Base-by-base conservation (phyloP, 1,140 invertebrate species). In the Drosophila saltans region DNA sequence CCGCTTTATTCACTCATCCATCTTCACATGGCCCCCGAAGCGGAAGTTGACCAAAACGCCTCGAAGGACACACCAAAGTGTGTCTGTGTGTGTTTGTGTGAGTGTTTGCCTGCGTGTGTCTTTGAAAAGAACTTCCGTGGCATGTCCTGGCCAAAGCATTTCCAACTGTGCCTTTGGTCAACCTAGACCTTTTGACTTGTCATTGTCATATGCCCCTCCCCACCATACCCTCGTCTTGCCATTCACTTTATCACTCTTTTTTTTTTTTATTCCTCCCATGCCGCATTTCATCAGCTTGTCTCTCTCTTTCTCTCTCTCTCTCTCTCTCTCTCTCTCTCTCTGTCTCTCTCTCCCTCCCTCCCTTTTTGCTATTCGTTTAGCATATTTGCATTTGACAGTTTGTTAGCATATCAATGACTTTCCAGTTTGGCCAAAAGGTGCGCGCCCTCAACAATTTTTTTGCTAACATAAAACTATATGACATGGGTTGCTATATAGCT, bases 321-420 rank as follows among this genome's bases (percentile, higher is more conserved):
- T 5, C 33, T 4, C 6, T 36, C 33, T 36, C 33, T 5, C 33
- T 1, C 28, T 30, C 28, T 63, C n/a, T n/a, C n/a, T n/a, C n/a
- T 36, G 1, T 6, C 6, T 36, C 33, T 21, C 1, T 39, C 26
- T 6, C 40, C 5, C 9, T 36, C 36, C 1, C 24, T 8, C 36
- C 40, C 30, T 67, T 21, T 61, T 57, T 48, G 41, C 45, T 6
- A 48, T 24, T 7, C 3, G 33, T 36, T 36, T 36, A 62, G 70
- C 66, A 81, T 69, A 86, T 85, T 85, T 86, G 79, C 82, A 79
- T 86, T 76, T 76, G 75, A 69, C 82, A 73, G 66, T 78, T 75
- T 78, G 78, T 59, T 69, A 66, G 82, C 82, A 81, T 86, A 81
- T 85, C 81, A 85, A 81, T 81, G 74, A 62, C 70, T 73, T 60